Conservation (phyloP, 2,797 vertebrate genomes). For the Parotocinclus haroldoi region DNA sequence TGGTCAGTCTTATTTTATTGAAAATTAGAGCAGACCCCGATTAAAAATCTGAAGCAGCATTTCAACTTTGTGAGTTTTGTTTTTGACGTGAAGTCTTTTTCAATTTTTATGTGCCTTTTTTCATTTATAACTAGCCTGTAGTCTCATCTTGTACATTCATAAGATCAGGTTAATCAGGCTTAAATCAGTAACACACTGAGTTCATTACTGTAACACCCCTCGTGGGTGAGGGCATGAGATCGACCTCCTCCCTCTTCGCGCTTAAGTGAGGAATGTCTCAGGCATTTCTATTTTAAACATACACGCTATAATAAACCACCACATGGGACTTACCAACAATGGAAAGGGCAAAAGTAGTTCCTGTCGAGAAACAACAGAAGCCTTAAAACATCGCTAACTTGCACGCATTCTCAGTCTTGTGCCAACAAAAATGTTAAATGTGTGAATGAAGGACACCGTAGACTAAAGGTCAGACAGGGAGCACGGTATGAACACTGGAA, state of each 20-base stretch:
- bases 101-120: no score
- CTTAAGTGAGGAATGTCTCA: slow-evolving; percentile 41
- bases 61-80: not conserved
- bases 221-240: slow-evolving; percentile 1
- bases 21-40: no score
- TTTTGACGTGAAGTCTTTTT: not conserved
- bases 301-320: slow-evolving; percentile 38
- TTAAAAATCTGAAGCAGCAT: no score
- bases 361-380: slow-evolving; percentile 43
- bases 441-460: slow-evolving; percentile 27
- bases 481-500: not conserved
- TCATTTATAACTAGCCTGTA: no score
- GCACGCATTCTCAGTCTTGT: slow-evolving; percentile 35
- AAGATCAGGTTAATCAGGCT: slow-evolving; percentile 1
- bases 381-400: slow-evolving; percentile 21
- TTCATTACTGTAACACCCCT: slow-evolving; percentile 21
- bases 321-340: slow-evolving; percentile 49
- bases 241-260: slow-evolving; percentile 16
- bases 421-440: slow-evolving; percentile 16
- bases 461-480: slow-evolving; percentile 18
- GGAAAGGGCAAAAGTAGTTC: slow-evolving; percentile 37
- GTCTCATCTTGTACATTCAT: slow-evolving; percentile 14
- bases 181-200: slow-evolving; percentile 13
- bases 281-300: slow-evolving; percentile 55
- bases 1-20: no score